Evolutionary conservation across 2,888 invertebrate species (phyloP), one percentile per base, ranked within the genome.

Genomic region (Amiota minor): DNA sequence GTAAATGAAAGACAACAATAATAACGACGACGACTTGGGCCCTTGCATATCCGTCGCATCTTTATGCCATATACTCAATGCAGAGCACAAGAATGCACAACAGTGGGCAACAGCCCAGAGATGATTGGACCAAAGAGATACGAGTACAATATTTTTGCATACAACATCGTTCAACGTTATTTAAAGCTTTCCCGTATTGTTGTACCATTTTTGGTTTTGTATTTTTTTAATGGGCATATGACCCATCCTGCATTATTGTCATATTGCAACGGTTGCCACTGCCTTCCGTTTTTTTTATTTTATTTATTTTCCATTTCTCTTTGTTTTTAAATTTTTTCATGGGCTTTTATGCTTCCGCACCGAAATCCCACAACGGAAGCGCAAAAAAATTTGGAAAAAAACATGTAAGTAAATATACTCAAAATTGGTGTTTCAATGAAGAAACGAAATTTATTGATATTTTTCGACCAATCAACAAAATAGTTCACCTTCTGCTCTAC

Each of bases 321-420:
- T 4, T 53, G 1, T n/a, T 1, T 53, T 53, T 9, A 3, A n/a
- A 12, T n/a, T 53, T 53, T 53, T 35, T 23, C 12, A 62, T 53
- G 53, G n/a, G 53, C 16, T 53, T 68, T 50, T 35, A 20, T 6
- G 67, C 53, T 53, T 68, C 67, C 67, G 67, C 67, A 10, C 46
- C 45, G 23, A 68, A 68, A 68, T 68, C 67, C 67, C 67, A 68
- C 49, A 67, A 64, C 65, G 65, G 65, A 65, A 65, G 67, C n/a
- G 14, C 20, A 35, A 68, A 16, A 47, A 18, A 6, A 16, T 9
- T 12, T 9, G 16, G 16, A 68, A 53, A 68, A 53, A 68, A 53
- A 35, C 2, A 35, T 14, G 2, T 8, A 61, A 61, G n/a, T 35
- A 35, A 62, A 62, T 35, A 45, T 35, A 23, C n/a, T 14, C 23